Base-by-base conservation (phyloP, 2,113 vertebrate species). In the Procavia capensis region DNA sequence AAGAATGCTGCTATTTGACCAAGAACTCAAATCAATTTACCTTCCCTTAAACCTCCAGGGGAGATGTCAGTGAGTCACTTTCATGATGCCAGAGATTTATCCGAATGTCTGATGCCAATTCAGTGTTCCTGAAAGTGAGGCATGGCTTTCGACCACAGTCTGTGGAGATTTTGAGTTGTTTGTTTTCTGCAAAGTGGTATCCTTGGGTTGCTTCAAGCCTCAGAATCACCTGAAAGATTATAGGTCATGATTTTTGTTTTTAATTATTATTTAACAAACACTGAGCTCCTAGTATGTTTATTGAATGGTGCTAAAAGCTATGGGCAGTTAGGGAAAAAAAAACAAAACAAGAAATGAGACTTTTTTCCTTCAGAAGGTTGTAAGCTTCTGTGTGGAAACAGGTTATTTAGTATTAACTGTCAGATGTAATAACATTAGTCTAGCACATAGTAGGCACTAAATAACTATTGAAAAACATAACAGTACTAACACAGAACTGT, bases 11-110 rank as follows among this genome's bases (percentile, higher is more conserved):
- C 4, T 45, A 29, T 79, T 91, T 92, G 92, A 68, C 90, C 85
- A 92, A 43, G 47, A 29, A 68, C 47, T 85, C 57, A 90, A 92
- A 93, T 88, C 85, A 96, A 84, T 95, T 96, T 95, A 41, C 81
- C 94, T 95, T 95, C 90, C 90, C 83, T 76, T 54, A 83, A 85
- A 86, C n/a, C 78, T 95, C 61, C 64, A 88, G 78, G 59, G 72
- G 61, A 90, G 43, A 80, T 63, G 57, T 90, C 96, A 88, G 39
- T 70, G 87, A 90, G 70, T 92, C 31, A 64, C n/a, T 95, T 85
- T 47, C 75, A 78, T 85, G 70, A 63, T 66, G 57, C 57, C n/a
- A 88, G 85, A 91, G 14, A n/a, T 93, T 93, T 83, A 66, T 85
- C 78, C 83, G 74, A 95, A 86, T 63, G 2, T 80, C 17, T 95